Evolutionary conservation across 2,888 invertebrate species (phyloP).

Genomic region (Lacanobia oleracea): DNA sequence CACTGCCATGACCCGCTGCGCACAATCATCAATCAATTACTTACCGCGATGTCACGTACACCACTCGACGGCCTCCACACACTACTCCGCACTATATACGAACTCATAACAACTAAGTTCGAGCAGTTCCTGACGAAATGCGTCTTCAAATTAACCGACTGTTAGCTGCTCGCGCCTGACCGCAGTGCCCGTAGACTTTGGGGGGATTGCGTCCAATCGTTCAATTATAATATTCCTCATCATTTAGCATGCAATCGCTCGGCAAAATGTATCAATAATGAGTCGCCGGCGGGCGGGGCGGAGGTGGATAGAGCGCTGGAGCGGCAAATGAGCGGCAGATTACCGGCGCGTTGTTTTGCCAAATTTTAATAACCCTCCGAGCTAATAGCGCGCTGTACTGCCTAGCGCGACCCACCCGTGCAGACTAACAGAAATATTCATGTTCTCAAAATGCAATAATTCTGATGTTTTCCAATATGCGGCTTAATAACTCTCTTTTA

Average conservation of each 20-base stretch:
- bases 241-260: constrained; percentile 44
- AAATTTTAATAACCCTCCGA: constrained; percentile 58
- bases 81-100: not conserved
- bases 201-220: constrained; percentile 16
- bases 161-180: not conserved
- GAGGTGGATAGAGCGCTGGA: constrained; percentile 18
- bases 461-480: not conserved
- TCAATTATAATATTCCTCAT: constrained; percentile 40
- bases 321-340: constrained; percentile 65
- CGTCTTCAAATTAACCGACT: not conserved
- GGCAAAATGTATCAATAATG: constrained; percentile 54
- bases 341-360: constrained; percentile 56
- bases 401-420: not conserved
- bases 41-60: constrained; percentile 34
- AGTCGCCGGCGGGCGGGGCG: constrained; percentile 3
- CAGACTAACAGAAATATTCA: not conserved
- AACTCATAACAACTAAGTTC: constrained; percentile 6
- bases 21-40: constrained; percentile 48
- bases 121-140: not conserved
- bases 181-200: not conserved
- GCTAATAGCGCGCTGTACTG: constrained; percentile 20
- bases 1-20: not conserved
- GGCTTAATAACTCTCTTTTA: not conserved
- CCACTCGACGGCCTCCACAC: constrained; percentile 13
- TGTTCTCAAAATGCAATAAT: not conserved